A percentile compares a stretch with the other conserved stretches of the same genome.
Conservation (phyloP, 2,797 vertebrate species). For the Sebastolobus alascanus region DNA sequence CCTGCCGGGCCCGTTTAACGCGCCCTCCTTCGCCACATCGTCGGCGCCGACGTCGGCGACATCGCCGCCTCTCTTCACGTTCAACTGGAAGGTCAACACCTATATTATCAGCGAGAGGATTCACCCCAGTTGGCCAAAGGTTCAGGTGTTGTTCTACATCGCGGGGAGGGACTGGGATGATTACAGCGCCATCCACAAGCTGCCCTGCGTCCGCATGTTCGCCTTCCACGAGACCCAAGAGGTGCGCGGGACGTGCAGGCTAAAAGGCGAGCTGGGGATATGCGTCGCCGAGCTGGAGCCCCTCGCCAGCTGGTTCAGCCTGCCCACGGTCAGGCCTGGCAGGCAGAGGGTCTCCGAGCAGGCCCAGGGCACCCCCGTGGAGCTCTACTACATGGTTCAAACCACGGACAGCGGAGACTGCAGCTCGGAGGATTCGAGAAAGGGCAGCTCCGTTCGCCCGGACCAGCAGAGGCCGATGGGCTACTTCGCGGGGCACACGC, state of each 20-base stretch:
- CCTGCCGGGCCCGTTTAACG: constrained; percentile 78
- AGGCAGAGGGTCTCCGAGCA: constrained; percentile 84
- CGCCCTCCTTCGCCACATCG: constrained; percentile 58
- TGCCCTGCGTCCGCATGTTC: constrained; percentile 88
- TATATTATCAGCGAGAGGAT: constrained; percentile 87
- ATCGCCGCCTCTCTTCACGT: constrained; percentile 82
- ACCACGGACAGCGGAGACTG: constrained; percentile 83
- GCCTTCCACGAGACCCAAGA: constrained; percentile 91
- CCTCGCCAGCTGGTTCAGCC: constrained; percentile 88
- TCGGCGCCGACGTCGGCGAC: constrained; percentile 65
- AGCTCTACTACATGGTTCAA: constrained; percentile 89
- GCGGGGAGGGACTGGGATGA: constrained; percentile 89
- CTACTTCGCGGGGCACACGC: constrained; percentile 84
- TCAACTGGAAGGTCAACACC: constrained; percentile 90
- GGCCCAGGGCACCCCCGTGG: constrained; percentile 87
- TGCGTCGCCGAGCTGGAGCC: constrained; percentile 90
- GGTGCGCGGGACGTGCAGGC: constrained; percentile 85
- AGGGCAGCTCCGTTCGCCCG: constrained; percentile 83
- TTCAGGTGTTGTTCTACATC: constrained; percentile 89
- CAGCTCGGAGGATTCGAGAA: constrained; percentile 85
- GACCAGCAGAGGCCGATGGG: constrained; percentile 84
- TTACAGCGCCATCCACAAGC: constrained; percentile 83
- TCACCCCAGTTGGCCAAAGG: constrained; percentile 88
- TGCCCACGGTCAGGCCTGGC: constrained; percentile 85
- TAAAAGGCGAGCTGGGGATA: constrained; percentile 87